Evolutionary conservation across 2,797 vertebrate genomes (phyloP).

Genomic region (Cetoscarus ocellatus): DNA sequence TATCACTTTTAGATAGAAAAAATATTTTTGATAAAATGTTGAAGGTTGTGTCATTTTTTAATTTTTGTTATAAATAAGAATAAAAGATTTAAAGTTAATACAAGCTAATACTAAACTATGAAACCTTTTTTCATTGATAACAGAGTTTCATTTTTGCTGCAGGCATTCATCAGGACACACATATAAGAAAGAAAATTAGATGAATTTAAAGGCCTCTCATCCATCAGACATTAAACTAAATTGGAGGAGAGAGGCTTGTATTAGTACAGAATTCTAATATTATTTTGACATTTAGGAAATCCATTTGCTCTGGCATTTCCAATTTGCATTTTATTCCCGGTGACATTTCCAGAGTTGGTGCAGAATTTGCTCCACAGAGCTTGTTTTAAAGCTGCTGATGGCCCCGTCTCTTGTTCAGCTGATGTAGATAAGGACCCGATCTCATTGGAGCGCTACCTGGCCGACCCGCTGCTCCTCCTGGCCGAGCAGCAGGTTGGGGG

Average conservation of each 20-base stretch:
- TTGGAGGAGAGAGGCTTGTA: slow-evolving; percentile 19
- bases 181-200: slow-evolving; percentile 19
- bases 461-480: slow-evolving; percentile 89
- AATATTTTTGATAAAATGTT: too few relatives aligned
- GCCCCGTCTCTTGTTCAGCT: slow-evolving; percentile 72
- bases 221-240: slow-evolving; percentile 24
- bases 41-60: too few relatives aligned
- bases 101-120: not conserved
- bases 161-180: slow-evolving; percentile 19
- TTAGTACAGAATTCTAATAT: slow-evolving; percentile 2
- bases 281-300: slow-evolving; percentile 48
- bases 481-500: slow-evolving; percentile 87
- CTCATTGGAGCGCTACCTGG: slow-evolving; percentile 86
- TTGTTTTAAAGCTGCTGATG: slow-evolving; percentile 33
- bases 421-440: slow-evolving; percentile 82
- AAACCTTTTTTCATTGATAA: not conserved
- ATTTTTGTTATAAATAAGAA: too few relatives aligned
- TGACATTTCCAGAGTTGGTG: slow-evolving; percentile 54
- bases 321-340: slow-evolving; percentile 44
- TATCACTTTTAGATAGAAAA: too few relatives aligned
- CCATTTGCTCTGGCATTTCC: slow-evolving; percentile 23
- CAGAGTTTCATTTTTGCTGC: slow-evolving; percentile 4
- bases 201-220: slow-evolving; percentile 13
- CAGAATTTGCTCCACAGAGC: slow-evolving; percentile 13
- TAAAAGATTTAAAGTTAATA: too few relatives aligned